These are phyloP conservation scores for Pissodes strobi DNA, from an alignment of 1,140 invertebrate genomes.

Conservation along the genomic window DNA sequence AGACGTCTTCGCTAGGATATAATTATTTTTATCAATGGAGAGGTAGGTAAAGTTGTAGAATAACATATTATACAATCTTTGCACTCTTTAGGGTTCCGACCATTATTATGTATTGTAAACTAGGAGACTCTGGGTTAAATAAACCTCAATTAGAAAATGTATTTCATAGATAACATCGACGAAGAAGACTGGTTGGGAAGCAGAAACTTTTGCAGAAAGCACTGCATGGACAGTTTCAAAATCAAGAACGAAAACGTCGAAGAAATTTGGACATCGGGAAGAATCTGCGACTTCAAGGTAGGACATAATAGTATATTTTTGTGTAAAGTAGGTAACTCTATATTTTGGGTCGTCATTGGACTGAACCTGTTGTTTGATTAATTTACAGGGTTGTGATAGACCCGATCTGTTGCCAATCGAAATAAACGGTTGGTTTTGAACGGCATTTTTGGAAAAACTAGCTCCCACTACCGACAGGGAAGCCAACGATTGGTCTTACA, in stretches of 20 bases:
- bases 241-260: conserved; percentile 74
- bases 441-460: conserved; percentile 78
- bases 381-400: conserved; percentile 70
- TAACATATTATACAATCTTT: too few relatives aligned
- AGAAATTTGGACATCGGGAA: conserved; percentile 84
- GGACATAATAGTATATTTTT: neutral
- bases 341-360: neutral
- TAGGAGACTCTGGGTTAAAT: too few relatives aligned
- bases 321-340: neutral
- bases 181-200: conserved; percentile 81
- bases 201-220: conserved; percentile 79
- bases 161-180: conserved; percentile 57
- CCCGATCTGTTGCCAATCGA: conserved; percentile 75
- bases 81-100: too few relatives aligned
- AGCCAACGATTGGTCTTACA: conserved; percentile 82
- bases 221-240: conserved; percentile 83
- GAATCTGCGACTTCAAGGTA: conserved; percentile 73
- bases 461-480: conserved; percentile 73
- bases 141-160: too few relatives aligned
- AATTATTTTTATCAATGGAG: conserved; percentile 85
- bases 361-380: neutral
- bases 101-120: too few relatives aligned
- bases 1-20: conserved; percentile 64
- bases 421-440: conserved; percentile 87
- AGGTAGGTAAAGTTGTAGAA: conserved; percentile 63